Base-by-base conservation (phyloP, 2,797 vertebrate species). In the Odontamblyopus lacepedii region DNA sequence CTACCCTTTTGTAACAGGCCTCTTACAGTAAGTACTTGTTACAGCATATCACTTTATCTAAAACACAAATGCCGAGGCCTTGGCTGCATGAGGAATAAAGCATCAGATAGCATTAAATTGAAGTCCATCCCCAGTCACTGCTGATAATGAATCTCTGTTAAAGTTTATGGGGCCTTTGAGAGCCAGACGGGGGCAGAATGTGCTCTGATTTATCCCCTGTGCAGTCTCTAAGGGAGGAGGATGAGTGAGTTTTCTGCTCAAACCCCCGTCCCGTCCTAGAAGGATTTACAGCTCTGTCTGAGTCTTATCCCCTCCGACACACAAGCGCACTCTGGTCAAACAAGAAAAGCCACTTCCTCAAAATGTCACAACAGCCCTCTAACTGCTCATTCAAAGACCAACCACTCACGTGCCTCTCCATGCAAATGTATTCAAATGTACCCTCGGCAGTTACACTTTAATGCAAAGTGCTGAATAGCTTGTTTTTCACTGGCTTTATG, bases 321-420 rank as follows among this genome's bases (percentile, higher is more conserved):
- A 81, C 7, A 12, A 81, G 77, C 73, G 53, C 23, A 70, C 69
- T 51, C 76, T 78, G 79, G 88, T 83, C 86, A 83, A 86, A 91
- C 90, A 83, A 85, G 88, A 88, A 88, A 84, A 87, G 84, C 76
- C 78, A 86, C 88, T 89, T 91, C 85, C 81, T 85, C 81, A 83
- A 82, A 91, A 89, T 82, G 85, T 85, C 85, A 85, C 76, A 82
- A 84, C 84, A 79, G 80, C 73, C 85, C 79, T 88, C 79, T 53
- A 76, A 70, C 67, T 59, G 77, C 83, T 82, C 75, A 63, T 73
- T 30, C 63, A 75, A 74, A 71, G 75, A 73, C 63, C 12, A 3
- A 56, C 70, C 30, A 3, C 71, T 78, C 77, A 74, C 63, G 48
- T 71, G 80, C 38, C 69, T 29, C 73, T 62, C 61, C 68, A 61